Evolutionary conservation across 2,113 vertebrate genomes (phyloP), one percentile per base, ranked within the genome.

Genomic region (Neolamprologus devosi): DNA sequence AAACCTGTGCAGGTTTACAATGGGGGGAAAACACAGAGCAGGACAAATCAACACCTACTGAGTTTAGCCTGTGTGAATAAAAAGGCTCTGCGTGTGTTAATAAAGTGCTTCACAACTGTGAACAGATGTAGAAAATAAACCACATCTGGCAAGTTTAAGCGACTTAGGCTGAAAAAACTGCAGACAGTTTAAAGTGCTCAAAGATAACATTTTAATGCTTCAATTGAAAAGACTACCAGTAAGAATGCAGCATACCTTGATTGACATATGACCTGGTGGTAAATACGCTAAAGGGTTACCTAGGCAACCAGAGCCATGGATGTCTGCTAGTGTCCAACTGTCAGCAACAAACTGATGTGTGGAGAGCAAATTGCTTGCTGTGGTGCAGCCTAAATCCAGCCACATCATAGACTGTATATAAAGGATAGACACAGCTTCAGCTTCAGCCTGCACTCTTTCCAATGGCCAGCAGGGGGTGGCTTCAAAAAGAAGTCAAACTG

Each of bases 181-280:
- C 10, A 40, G 0, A 13, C 33, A 40, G 33, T 0, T 68, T 0
- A 37, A 68, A 13, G 60, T 68, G 33, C 1, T 1, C 60, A n/a
- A 37, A 68, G 11, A 68, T 21, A 40, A 68, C 7, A n/a, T 65
- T 1, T 63, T n/a, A 11, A 63, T 7, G 2, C 58, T 63, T 63
- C 9, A 35, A 63, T n/a, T 63, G 58, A 63, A 63, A 63, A n/a
- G 30, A 63, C 58, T 63, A 12, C 17, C 58, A 2, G 30, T 35
- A 35, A 35, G 3, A 51, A 30, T n/a, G 58, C 17, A 63, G 30
- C 17, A 35, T 1, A 12, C 30, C 17, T 35, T 65, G 30, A 35
- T 37, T 0, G 19, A 37, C 0, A 37, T 5, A 68, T 37, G 33
- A 68, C 33, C 33, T 65, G 19, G 19, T 65, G 19, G 33, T 37